A percentile compares a stretch with the other conserved stretches of the same genome.
These are phyloP conservation scores for Pammene fasciana DNA, from an alignment of 2,888 invertebrate genomes.

Conservation along the genomic window DNA sequence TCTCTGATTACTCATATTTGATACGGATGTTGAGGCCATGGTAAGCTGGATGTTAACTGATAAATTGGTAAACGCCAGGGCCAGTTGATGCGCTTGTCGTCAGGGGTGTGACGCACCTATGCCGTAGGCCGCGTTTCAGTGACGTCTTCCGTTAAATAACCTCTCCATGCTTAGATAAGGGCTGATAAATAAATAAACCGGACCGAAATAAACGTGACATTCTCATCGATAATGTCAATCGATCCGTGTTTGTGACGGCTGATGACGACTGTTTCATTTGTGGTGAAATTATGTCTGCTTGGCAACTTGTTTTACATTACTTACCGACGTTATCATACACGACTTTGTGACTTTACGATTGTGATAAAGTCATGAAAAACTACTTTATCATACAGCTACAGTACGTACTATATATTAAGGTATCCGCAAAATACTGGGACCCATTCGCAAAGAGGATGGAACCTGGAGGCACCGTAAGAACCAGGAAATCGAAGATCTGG, in stretches of 20 bases:
- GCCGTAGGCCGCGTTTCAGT: conserved; percentile 53
- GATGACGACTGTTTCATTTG: conserved; percentile 27
- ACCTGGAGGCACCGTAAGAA: too few species aligned
- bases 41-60: neutral
- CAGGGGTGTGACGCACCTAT: conserved; percentile 64
- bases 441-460: too few species aligned
- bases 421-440: too few species aligned
- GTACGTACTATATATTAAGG: too few species aligned
- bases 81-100: neutral
- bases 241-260: conserved; percentile 48
- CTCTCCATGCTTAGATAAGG: conserved; percentile 62
- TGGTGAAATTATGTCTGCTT: conserved; percentile 14
- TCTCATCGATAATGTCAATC: conserved; percentile 57
- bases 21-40: neutral
- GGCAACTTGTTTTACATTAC: conserved; percentile 6
- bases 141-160: conserved; percentile 69
- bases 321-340: neutral
- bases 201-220: conserved; percentile 58
- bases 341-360: too few species aligned
- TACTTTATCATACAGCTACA: too few species aligned
- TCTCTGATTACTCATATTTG: neutral
- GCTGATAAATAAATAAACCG: conserved; percentile 60
- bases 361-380: too few species aligned
- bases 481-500: too few species aligned
- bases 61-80: neutral